Conservation (phyloP, 2,797 vertebrate genomes). For the Coluber constrictor region DNA sequence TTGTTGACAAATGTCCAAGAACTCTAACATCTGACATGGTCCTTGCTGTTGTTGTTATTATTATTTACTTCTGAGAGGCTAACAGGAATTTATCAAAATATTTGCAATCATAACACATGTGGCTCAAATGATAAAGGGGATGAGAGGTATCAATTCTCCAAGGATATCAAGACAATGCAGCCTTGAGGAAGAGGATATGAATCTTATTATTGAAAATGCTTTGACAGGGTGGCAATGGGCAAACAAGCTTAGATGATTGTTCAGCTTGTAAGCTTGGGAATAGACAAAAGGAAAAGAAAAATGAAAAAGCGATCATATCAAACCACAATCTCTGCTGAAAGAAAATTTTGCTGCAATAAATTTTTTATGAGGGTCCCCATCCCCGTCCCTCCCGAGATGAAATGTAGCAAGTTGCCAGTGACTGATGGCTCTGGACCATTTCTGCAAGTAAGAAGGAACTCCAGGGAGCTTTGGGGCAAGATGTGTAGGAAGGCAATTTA, state of each 20-base stretch:
- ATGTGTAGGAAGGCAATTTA: conserved; percentile 26
- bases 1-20: not conserved
- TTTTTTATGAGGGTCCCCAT: conserved; percentile 42
- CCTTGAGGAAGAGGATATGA: conserved; percentile 60
- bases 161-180: conserved; percentile 67
- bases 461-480: conserved; percentile 41
- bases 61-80: conserved; percentile 60
- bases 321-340: conserved; percentile 51
- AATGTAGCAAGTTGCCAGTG: conserved; percentile 50
- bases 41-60: conserved; percentile 40
- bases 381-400: not conserved
- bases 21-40: not conserved
- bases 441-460: conserved; percentile 42
- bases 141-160: conserved; percentile 63
- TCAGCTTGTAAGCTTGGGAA: conserved; percentile 57
- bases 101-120: conserved; percentile 65
- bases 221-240: conserved; percentile 62
- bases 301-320: conserved; percentile 49
- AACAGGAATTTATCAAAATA: conserved; percentile 62
- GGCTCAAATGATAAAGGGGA: conserved; percentile 66
- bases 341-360: conserved; percentile 61
- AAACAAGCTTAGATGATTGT: conserved; percentile 49
- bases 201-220: conserved; percentile 60
- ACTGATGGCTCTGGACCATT: conserved; percentile 32
- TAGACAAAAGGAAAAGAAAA: conserved; percentile 31